Evolutionary conservation across 1,140 invertebrate genomes (phyloP), one percentile per base, ranked within the genome.

Genomic region (Pteromalus puparum): DNA sequence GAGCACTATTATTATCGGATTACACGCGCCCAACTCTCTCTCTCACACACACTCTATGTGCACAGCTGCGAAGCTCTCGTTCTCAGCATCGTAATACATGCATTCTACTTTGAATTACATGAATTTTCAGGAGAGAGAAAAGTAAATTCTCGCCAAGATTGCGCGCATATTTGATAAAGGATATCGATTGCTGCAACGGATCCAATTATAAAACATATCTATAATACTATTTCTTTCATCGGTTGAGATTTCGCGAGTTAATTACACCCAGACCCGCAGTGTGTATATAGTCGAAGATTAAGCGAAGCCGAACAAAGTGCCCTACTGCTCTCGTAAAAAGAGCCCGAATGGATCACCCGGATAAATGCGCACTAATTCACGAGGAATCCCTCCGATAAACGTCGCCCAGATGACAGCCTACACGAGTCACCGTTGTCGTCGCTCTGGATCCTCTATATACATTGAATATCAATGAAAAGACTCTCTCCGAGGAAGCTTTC

Each of bases 1-100:
- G 77, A 67, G 67, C n/a, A 81, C 21, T 28, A 48, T 48, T 46
- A 72, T 42, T n/a, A 81, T 72, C 67, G 65, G 78, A 81, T 81
- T 81, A 72, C 42, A 12, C 5, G 6, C n/a, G n/a, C n/a, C n/a
- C n/a, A n/a, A n/a, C n/a, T n/a, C n/a, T n/a, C n/a, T n/a, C n/a
- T n/a, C n/a, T n/a, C n/a, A n/a, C n/a, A n/a, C n/a, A n/a, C n/a
- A n/a, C n/a, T n/a, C n/a, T n/a, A n/a, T n/a, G n/a, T n/a, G n/a
- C n/a, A n/a, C n/a, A n/a, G 21, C 53, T 6, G 4, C 18, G 21
- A 21, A 61, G 53, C 53, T 53, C 30, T 5, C 15, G n/a, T 72
- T 34, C 67, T 53, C 42, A n/a, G 28, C 24, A 15, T 53, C 65
- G 48, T 28, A 48, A 72, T 80, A 53, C 38, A 72, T 80, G 61